phyloP scores from a whole-genome alignment of 2,888 invertebrate genomes.

The Drosophila diplacantha region DNA sequence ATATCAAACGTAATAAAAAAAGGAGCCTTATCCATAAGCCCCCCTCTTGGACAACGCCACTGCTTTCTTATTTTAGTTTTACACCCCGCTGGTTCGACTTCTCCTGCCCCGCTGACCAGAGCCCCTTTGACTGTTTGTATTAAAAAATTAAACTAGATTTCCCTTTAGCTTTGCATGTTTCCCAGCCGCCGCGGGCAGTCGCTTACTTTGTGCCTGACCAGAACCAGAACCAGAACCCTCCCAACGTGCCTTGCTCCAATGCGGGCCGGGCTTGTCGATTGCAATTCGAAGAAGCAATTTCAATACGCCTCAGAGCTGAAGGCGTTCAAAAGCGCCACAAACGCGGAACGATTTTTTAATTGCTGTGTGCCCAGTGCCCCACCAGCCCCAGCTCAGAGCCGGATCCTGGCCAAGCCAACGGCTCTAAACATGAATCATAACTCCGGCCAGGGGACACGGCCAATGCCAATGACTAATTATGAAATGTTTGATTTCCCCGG shows the following conservation, averaged over 20 bases:
- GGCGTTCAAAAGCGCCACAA: constrained; percentile 52
- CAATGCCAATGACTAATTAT: constrained; percentile 76
- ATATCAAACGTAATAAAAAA: neutral
- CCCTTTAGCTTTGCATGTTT: constrained; percentile 66
- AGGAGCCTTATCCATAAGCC: neutral
- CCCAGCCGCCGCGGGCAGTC: constrained; percentile 54
- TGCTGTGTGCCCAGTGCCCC: constrained; percentile 55
- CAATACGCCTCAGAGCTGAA: constrained; percentile 64
- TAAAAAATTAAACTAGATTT: constrained; percentile 72
- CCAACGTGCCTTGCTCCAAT: constrained; percentile 37
- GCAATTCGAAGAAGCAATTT: constrained; percentile 67
- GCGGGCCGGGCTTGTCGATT: constrained; percentile 58
- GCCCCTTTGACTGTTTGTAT: constrained; percentile 61
- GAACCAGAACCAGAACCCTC: constrained; percentile 1
- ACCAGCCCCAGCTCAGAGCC: constrained; percentile 36
- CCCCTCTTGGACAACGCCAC: constrained; percentile 18
- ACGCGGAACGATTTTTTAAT: constrained; percentile 67
- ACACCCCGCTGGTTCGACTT: neutral
- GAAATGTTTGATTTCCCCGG: constrained; percentile 76
- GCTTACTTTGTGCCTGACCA: constrained; percentile 59
- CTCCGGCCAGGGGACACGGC: constrained; percentile 51
- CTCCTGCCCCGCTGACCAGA: constrained; percentile 17
- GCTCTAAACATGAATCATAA: constrained; percentile 51
- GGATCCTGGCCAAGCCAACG: constrained; percentile 35
- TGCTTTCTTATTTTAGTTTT: constrained; percentile 26